phyloP scores from a whole-genome alignment of 2,797 vertebrate genomes.

The Spondyliosoma cantharus region DNA sequence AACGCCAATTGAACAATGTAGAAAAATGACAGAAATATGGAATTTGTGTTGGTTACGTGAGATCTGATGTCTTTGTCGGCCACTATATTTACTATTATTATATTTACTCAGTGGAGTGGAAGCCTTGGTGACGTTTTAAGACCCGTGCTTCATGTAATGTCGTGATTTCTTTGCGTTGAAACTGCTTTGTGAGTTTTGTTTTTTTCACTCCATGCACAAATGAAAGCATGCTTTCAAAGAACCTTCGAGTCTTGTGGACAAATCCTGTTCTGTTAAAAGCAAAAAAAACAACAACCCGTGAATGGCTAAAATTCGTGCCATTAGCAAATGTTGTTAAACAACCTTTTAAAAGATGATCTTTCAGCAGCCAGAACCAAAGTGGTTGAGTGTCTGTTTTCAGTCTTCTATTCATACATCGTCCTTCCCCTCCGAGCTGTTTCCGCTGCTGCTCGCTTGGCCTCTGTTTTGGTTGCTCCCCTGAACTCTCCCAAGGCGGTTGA shows the following conservation, averaged over 20 bases:
- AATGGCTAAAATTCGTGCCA: too few relatives aligned
- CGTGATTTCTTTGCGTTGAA: neutral
- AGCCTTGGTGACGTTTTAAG: neutral
- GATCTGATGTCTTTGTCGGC: neutral
- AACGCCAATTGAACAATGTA: too few relatives aligned
- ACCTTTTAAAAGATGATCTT: neutral
- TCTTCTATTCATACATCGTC: conserved; percentile 1
- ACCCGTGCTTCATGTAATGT: neutral
- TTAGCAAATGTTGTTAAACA: neutral
- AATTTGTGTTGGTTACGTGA: too few relatives aligned
- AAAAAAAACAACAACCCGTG: neutral
- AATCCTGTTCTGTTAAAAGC: neutral
- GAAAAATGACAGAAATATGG: too few relatives aligned
- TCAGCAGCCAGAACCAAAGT: neutral
- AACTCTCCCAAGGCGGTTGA: conserved; percentile 40
- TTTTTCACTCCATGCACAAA: neutral
- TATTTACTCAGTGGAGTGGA: neutral
- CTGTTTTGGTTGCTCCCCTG: conserved; percentile 15
- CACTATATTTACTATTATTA: neutral
- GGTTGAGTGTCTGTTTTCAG: conserved; percentile 10
- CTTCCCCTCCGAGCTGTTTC: conserved; percentile 30
- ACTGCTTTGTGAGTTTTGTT: neutral
- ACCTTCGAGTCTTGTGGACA: neutral
- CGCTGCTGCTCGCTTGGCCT: conserved; percentile 26
- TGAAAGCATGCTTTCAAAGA: neutral